phyloP scores from a whole-genome alignment of 2,797 vertebrate species.

The Moxostoma hubbsi region DNA sequence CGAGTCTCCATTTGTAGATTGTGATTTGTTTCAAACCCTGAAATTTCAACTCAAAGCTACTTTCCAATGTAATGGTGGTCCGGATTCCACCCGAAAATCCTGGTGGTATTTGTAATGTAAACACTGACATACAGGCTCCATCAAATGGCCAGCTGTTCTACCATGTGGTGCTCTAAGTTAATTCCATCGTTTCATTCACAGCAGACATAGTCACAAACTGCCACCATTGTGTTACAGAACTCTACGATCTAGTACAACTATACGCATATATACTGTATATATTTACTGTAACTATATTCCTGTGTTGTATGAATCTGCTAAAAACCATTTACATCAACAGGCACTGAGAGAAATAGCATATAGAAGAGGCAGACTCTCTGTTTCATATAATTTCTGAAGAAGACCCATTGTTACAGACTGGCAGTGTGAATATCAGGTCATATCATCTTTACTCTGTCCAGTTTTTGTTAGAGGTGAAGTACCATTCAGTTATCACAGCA shows the following conservation, averaged over 20 bases:
- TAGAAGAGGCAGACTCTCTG: conserved; percentile 52
- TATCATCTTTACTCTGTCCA: conserved; percentile 47
- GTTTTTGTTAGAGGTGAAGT: conserved; percentile 46
- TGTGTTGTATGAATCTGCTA: conserved; percentile 49
- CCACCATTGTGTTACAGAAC: conserved; percentile 42
- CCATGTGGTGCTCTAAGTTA: conserved; percentile 32
- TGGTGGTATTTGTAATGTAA: conserved; percentile 69
- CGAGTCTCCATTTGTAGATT: conserved; percentile 25
- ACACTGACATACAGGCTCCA: conserved; percentile 64
- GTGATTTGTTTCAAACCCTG: conserved; percentile 14
- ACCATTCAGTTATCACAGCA: conserved; percentile 55
- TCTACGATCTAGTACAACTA: conserved; percentile 48
- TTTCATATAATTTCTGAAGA: conserved; percentile 48
- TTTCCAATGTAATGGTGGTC: conserved; percentile 25
- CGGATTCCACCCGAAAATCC: conserved; percentile 8
- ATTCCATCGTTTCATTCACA: conserved; percentile 31
- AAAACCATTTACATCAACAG: conserved; percentile 57
- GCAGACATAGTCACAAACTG: conserved; percentile 40
- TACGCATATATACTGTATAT: conserved; percentile 52
- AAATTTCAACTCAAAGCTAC: conserved; percentile 30
- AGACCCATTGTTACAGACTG: conserved; percentile 33
- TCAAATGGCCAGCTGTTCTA: conserved; percentile 50
- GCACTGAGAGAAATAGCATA: conserved; percentile 59
- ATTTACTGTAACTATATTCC: conserved; percentile 53
- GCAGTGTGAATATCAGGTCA: conserved; percentile 42